Percentiles rank a stretch among this genome's conserved stretches.
phyloP scores from a whole-genome alignment of 2,888 invertebrate species.

The Lamellibrachia columna region DNA sequence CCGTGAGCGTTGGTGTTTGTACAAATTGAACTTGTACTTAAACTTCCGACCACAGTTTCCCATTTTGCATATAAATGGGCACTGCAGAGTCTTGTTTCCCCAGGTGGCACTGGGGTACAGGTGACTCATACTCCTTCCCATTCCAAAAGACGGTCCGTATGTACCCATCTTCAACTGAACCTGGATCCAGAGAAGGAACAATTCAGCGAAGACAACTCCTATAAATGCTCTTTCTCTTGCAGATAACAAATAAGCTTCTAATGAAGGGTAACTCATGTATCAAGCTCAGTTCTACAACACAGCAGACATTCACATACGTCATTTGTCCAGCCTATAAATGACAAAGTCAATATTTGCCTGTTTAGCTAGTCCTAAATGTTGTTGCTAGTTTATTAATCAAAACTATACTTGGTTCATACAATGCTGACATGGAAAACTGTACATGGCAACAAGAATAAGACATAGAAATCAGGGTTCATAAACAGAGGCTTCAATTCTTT shows the following conservation, averaged over 20 bases:
- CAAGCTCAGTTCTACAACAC: not conserved
- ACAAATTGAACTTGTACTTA: slow-evolving; percentile 16
- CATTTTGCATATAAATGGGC: not conserved
- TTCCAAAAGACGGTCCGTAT: not conserved
- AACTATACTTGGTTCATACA: too few species aligned
- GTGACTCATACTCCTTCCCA: not conserved
- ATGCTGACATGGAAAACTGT: too few species aligned
- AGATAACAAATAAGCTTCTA: not conserved
- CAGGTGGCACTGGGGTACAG: not conserved
- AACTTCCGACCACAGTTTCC: not conserved
- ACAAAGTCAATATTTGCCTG: not conserved
- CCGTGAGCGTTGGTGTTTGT: not conserved
- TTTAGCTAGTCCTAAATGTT: too few species aligned
- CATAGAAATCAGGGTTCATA: not conserved
- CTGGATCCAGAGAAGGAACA: not conserved
- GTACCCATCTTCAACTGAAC: slow-evolving; percentile 11
- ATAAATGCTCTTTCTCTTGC: not conserved
- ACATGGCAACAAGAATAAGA: not conserved
- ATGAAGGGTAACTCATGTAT: not conserved
- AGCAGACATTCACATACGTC: not conserved
- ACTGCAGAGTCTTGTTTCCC: not conserved
- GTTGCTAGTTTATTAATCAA: too few species aligned
- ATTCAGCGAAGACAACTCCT: not conserved
- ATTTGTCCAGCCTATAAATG: not conserved
- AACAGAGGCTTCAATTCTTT: not conserved